Percentiles rank a stretch among this genome's conserved stretches.
phyloP scores from a whole-genome alignment of 1,140 invertebrate species.

The Drosophila triauraria region DNA sequence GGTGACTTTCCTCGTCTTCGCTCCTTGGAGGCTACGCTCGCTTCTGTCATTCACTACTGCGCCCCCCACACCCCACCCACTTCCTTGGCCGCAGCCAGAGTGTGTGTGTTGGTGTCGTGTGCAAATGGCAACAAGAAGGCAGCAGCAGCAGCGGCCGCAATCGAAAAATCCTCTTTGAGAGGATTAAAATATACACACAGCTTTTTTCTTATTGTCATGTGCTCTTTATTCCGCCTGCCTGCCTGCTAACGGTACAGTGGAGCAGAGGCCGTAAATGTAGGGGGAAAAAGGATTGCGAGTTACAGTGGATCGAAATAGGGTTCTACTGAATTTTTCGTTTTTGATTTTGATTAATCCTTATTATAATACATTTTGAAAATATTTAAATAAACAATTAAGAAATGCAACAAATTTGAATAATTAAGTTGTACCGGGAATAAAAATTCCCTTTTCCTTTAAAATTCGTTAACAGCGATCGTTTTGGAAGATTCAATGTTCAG shows the following conservation, averaged over 20 bases:
- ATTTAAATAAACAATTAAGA: background rate
- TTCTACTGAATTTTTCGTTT: background rate
- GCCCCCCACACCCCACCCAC: constrained; percentile 8
- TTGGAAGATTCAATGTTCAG: too few relatives aligned
- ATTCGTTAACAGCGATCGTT: too few relatives aligned
- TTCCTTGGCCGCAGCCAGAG: constrained; percentile 7
- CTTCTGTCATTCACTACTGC: constrained; percentile 34
- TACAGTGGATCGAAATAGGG: background rate
- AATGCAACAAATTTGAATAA: too few relatives aligned
- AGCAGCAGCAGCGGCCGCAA: constrained; percentile 51
- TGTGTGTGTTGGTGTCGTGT: constrained; percentile 73
- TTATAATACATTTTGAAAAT: background rate
- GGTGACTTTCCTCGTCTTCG: constrained; percentile 76
- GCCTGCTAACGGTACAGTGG: constrained; percentile 61
- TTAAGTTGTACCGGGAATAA: too few relatives aligned
- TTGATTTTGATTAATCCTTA: background rate
- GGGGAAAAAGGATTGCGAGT: constrained; percentile 23
- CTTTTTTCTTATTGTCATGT: constrained; percentile 56
- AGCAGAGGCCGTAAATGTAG: constrained; percentile 5
- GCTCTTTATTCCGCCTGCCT: constrained; percentile 63
- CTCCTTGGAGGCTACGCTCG: constrained; percentile 74
- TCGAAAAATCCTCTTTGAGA: constrained; percentile 84
- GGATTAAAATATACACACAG: constrained; percentile 79
- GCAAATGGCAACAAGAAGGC: constrained; percentile 56
- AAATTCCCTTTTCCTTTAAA: too few relatives aligned